Evolutionary conservation across 92 coral and sea anemone genomes (phyloP), one percentile per base, ranked within the genome.

Genomic region (Porites lobata): DNA sequence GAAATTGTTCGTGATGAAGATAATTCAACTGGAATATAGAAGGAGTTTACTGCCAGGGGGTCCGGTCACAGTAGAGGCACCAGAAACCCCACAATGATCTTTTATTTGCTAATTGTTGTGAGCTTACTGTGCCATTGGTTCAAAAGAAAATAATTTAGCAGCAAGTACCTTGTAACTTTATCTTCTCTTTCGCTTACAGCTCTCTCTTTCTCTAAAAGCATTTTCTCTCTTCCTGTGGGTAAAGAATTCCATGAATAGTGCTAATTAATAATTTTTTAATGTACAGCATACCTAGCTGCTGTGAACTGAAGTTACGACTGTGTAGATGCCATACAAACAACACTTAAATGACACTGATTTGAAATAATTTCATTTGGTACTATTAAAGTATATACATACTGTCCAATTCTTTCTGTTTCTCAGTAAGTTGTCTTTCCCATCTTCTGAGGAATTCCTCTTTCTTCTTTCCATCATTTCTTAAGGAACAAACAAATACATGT

Each of bases 391-490:
- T 21, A 14, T 73, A 79, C 98, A 87, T 84, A 96, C 99, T 92
- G 75, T 95, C 96, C 20, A 96, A 69, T 32, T 95, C 99, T 73
- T 88, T 96, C 68, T 96, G 96, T 77, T 94, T 96, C 64, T 96
- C 98, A 43, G 82, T 77, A 5, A 96, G 85, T 70, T 85, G 94
- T 74, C 87, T 92, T 86, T 96, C 99, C 98, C 96, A 89, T 82
- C 94, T 90, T 85, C 88, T 95, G 19, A 89, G 91, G 21, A 90
- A 87, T 10, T 95, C 97, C 58, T 96, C 99, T 56, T 81, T 89
- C 77, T 83, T 89, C 75, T 92, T 92, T 69, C 86, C 75, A 65
- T 86, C 91, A 78, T 87, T 80, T 61, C 95, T 92, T 54, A 68
- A 61, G 43, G 9, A 61, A 18, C 54, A 7, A 61, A 79, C 47